Base-by-base conservation (phyloP, 2,888 invertebrate species). In the Thymelicus lineola region DNA sequence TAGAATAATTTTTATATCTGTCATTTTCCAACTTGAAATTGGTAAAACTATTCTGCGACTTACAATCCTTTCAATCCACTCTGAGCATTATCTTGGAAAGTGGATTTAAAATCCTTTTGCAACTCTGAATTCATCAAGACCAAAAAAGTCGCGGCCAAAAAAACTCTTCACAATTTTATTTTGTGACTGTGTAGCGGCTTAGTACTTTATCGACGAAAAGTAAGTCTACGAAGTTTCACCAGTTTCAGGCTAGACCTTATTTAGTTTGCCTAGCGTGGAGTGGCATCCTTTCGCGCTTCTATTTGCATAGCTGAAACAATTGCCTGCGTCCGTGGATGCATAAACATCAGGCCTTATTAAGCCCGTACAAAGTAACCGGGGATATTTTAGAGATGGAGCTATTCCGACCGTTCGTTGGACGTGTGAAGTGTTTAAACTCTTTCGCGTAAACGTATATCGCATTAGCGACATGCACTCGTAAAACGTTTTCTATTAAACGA, bases 51-150 rank as follows among this genome's bases (percentile, higher is more conserved):
- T 59, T 38, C 38, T 42, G 20, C 20, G 50, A 59, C 36, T 53
- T 45, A 61, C 53, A 61, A 67, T 61, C 55, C 45, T 53, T 45
- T 67, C 45, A 55, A 67, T 67, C 55, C 17, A 15, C 60, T 53
- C 7, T 17, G 28, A 38, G 42, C 45, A 17, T 67, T 61, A 67
- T 67, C 61, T 55, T n/a, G 35, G 28, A 61, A 67, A 61, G 35
- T 53, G 60, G 61, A 55, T 59, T 55, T 53, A 28, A 35, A 55
- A 67, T 61, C 28, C 61, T 67, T 42, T 42, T 17, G 61, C 61
- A 61, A 46, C 17, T 67, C 60, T 53, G 53, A 66, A 60, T 66
- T 53, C 60, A 66, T 59, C 48, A 58, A 36, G 50, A 59, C 35
- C 55, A 6, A n/a, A n/a, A n/a, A n/a, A n/a, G n/a, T 36, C 15